Evolutionary conservation across 2,113 vertebrate genomes (phyloP).

Genomic region (Megaptera novaeangliae): DNA sequence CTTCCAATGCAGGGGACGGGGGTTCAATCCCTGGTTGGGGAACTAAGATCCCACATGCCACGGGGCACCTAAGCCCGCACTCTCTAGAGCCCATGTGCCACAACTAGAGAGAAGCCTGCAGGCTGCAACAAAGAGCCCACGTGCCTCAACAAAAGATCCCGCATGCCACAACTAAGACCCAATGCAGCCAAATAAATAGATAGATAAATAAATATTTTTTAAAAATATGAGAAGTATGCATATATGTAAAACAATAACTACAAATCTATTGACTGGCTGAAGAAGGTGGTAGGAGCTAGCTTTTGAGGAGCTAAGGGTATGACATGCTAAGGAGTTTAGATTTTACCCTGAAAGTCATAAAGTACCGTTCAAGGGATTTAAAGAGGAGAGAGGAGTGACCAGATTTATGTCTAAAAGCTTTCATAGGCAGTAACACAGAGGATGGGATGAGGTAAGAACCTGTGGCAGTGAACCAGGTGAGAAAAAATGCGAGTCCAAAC

Average conservation of each 20-base stretch:
- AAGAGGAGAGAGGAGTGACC: neutral
- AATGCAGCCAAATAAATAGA: too few relatives aligned
- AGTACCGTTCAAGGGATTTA: neutral
- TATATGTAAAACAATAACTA: neutral
- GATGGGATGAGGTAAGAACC: neutral
- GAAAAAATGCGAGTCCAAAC: neutral
- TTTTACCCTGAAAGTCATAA: neutral
- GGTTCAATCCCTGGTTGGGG: too few relatives aligned
- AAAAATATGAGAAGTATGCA: neutral
- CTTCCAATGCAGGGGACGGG: too few relatives aligned
- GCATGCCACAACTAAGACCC: too few relatives aligned
- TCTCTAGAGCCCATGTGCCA: too few relatives aligned
- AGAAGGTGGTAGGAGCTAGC: neutral
- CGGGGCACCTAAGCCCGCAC: too few relatives aligned
- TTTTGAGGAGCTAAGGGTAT: neutral
- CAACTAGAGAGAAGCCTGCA: too few relatives aligned
- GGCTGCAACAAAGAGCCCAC: too few relatives aligned
- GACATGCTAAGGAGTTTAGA: neutral
- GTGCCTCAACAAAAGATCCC: too few relatives aligned
- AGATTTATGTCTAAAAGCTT: neutral
- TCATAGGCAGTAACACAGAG: neutral
- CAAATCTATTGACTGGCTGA: neutral
- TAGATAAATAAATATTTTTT: too few relatives aligned
- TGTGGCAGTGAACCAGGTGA: neutral
- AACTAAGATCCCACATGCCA: too few relatives aligned